These are phyloP conservation scores for Proterorhinus semilunaris DNA, from an alignment of 2,113 vertebrate genomes.

Conservation along the genomic window DNA sequence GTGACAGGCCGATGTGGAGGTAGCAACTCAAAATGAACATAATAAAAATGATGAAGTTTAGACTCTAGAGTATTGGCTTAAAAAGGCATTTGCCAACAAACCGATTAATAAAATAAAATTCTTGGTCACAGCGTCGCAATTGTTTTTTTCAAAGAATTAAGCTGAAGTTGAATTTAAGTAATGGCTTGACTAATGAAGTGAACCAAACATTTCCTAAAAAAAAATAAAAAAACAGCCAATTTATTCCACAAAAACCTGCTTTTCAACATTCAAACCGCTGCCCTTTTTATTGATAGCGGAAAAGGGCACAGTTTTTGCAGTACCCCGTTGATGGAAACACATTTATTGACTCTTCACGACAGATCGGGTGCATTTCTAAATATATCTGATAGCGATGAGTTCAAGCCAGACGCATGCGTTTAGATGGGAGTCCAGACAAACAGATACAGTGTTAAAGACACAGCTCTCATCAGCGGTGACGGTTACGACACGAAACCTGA, in stretches of 20 bases:
- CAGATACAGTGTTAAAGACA: background rate
- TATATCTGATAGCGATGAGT: background rate
- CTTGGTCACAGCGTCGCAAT: too few relatives aligned
- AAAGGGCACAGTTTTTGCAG: background rate
- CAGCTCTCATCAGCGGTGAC: conserved; percentile 26
- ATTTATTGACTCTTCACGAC: background rate
- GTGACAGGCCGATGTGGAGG: too few relatives aligned
- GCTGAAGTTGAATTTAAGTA: too few relatives aligned
- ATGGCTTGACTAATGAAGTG: too few relatives aligned
- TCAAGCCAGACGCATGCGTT: conserved; percentile 44
- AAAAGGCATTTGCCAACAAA: too few relatives aligned
- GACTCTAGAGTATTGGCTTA: too few relatives aligned
- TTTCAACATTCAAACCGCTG: background rate
- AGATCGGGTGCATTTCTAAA: background rate
- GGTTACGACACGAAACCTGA: conserved; percentile 27
- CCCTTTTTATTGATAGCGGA: background rate
- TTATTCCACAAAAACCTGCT: conserved; percentile 1
- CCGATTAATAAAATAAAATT: too few relatives aligned
- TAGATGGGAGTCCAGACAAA: conserved; percentile 12
- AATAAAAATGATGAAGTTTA: too few relatives aligned
- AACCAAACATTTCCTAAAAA: too few relatives aligned
- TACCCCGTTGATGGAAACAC: background rate
- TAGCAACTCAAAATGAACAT: too few relatives aligned
- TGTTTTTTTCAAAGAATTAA: too few relatives aligned
- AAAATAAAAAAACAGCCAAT: too few relatives aligned